Evolutionary conservation across 2,113 vertebrate species (phyloP).

Genomic region (Antigone vipio): DNA sequence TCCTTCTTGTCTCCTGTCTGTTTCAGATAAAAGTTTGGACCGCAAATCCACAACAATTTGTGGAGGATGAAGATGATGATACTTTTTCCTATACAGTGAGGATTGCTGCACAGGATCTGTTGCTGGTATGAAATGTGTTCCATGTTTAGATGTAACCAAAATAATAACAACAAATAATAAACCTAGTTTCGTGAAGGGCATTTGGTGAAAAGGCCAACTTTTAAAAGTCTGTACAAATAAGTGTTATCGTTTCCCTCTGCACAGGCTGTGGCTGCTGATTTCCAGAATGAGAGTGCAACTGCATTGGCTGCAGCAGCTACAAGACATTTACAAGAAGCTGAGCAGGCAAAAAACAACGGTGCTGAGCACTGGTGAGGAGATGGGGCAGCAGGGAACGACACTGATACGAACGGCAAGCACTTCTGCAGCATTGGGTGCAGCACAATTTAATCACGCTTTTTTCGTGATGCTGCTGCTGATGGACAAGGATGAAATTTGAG

Average conservation of each 20-base stretch:
- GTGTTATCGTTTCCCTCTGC: background rate
- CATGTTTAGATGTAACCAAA: background rate
- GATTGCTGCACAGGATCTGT: conserved; percentile 94
- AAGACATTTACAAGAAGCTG: conserved; percentile 93
- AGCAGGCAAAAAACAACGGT: conserved; percentile 86
- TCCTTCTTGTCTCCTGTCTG: background rate
- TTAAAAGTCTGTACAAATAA: background rate
- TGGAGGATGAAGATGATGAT: conserved; percentile 97
- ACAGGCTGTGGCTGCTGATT: conserved; percentile 94
- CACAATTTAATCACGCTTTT: background rate
- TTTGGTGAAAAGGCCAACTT: background rate
- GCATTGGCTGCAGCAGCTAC: conserved; percentile 94
- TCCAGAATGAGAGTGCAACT: conserved; percentile 95
- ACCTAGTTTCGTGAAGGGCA: background rate
- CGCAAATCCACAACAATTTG: conserved; percentile 95
- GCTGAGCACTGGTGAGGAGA: conserved; percentile 88
- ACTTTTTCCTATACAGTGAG: conserved; percentile 98
- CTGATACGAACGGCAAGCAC: rapidly evolving
- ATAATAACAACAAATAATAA: background rate
- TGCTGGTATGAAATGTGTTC: conserved; percentile 82
- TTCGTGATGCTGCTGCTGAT: background rate
- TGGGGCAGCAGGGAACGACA: rapidly evolving
- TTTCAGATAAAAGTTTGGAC: conserved; percentile 96
- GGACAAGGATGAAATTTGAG: background rate
- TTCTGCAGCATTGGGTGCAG: background rate